phyloP scores from a whole-genome alignment of 2,113 vertebrate species.

The Casuarius casuarius region DNA sequence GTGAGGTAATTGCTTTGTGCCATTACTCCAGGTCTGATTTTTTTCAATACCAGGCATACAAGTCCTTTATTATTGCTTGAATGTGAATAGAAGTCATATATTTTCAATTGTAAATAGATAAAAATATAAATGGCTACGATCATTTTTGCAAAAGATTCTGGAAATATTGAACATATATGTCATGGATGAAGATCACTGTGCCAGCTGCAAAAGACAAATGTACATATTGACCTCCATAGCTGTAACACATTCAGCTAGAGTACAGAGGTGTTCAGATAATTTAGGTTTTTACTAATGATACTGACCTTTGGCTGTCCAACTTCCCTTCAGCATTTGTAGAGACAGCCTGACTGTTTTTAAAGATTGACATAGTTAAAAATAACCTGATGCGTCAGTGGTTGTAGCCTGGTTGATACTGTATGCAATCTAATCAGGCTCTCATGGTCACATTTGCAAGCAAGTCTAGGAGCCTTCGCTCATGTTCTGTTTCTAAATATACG shows the following conservation, averaged over 20 bases:
- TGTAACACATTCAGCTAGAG: background rate
- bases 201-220: background rate
- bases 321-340: background rate
- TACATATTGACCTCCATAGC: background rate
- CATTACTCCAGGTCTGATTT: background rate
- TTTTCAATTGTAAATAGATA: background rate
- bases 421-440: background rate
- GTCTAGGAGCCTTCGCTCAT: background rate
- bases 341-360: background rate
- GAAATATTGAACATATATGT: background rate
- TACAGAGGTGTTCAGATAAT: background rate
- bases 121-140: background rate
- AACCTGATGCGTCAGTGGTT: background rate
- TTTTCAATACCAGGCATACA: background rate
- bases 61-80: background rate
- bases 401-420: background rate
- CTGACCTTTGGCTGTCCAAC: background rate
- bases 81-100: no score
- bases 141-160: background rate
- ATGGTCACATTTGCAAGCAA: background rate
- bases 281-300: background rate
- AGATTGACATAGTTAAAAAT: background rate
- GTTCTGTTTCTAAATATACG: background rate
- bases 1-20: background rate
- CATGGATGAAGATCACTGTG: slow-evolving; percentile 3